These are phyloP conservation scores for Fragum sueziense DNA, from an alignment of 2,888 invertebrate genomes.

Conservation along the genomic window DNA sequence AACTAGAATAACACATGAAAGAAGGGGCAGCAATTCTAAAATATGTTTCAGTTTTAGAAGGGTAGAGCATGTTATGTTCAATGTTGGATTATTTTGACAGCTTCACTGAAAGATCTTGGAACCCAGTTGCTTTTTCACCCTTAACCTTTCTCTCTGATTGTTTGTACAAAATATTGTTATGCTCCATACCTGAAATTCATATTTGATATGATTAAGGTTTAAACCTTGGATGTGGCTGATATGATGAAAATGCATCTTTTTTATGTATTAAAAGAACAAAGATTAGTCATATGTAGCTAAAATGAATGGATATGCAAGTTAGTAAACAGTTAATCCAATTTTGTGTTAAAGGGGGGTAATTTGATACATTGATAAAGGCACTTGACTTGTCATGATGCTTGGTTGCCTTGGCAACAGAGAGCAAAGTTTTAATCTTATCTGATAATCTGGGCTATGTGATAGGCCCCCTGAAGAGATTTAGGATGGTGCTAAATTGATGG, in stretches of 20 bases:
- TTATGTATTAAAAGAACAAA: too few species aligned
- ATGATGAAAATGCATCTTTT: too few species aligned
- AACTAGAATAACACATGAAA: too few species aligned
- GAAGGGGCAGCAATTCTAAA: too few species aligned
- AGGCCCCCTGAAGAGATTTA: constrained; percentile 46
- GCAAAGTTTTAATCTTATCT: constrained; percentile 59
- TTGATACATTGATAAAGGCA: constrained; percentile 24
- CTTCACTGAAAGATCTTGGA: background rate
- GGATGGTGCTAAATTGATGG: constrained; percentile 29
- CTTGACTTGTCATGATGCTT: constrained; percentile 48
- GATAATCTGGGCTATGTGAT: constrained; percentile 57
- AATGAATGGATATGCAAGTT: too few species aligned
- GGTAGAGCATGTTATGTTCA: background rate
- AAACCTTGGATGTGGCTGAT: too few species aligned
- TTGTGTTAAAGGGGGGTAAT: constrained; percentile 1
- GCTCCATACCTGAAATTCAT: too few species aligned
- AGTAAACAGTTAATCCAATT: background rate
- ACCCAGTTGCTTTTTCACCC: constrained; percentile 5
- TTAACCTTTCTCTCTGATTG: too few species aligned
- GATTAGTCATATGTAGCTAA: too few species aligned
- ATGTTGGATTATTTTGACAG: constrained; percentile 17
- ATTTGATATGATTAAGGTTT: too few species aligned
- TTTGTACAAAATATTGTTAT: too few species aligned
- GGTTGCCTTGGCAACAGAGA: constrained; percentile 55
- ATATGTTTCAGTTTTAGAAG: too few species aligned